Base-by-base conservation (phyloP, 2,888 invertebrate genomes). In the Empis stercorea region DNA sequence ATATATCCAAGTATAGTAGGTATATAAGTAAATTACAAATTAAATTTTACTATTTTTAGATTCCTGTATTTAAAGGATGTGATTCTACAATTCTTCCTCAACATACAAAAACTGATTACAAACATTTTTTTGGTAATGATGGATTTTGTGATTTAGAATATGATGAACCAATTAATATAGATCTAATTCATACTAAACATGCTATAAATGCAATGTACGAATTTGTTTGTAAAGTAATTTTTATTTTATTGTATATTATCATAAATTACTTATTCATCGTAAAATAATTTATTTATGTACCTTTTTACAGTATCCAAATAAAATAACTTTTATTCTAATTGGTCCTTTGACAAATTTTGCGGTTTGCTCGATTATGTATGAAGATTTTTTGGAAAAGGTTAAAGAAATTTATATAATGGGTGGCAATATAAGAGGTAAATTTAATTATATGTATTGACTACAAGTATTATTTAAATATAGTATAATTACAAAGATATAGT, bases 281-380 rank as follows among this genome's bases (percentile, higher is more conserved):
- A 27, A 4, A n/a, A 27, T 5, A 27, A 9, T 27, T 9, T 10
- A 16, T 15, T 15, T 41, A 17, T 23, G 16, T n/a, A n/a, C n/a
- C n/a, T 42, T 23, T 47, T 54, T 56, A 46, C 50, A 60, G 53
- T 52, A 73, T 66, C 62, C 73, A 65, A 75, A 74, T 48, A 63
- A 80, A 58, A 68, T 84, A 17, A 74, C 75, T 0, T 59, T 86
- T 10, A 70, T 84, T 9, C 75, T 80, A 34, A 62, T 87, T 20
- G 89, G 83, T 0, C 79, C 91, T 0, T 63, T 91, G 23, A 89
- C 89, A 1, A 91, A 89, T 58, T 69, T 87, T 40, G 91, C 88
- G 0, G 59, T 87, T 49, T 80, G 86, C 2, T 72, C 82, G 3
- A 78, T 79, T 57, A 62, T 86, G 57, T 84, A 82, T 56, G 76